Conservation (phyloP, 2,888 invertebrate genomes). For the Blera fallax region DNA sequence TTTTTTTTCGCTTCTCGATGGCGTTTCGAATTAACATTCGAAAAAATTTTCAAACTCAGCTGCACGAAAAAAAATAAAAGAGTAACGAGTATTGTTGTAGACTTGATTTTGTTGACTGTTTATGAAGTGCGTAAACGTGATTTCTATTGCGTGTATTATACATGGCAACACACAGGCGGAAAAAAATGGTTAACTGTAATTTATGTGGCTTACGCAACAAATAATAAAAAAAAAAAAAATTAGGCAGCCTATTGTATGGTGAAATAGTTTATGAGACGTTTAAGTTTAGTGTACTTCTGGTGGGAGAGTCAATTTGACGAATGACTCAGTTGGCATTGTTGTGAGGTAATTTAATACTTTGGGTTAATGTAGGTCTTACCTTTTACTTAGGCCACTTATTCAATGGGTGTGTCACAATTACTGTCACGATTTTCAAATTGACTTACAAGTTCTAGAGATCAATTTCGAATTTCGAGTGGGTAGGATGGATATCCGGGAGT, state of each 20-base stretch:
- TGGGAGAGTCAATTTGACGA: conserved; percentile 35
- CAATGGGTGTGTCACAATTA: conserved; percentile 30
- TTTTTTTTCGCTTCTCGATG: background rate
- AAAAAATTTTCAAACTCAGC: conserved; percentile 27
- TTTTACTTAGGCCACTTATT: conserved; percentile 11
- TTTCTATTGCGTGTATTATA: conserved; percentile 34
- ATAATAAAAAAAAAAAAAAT: conserved; percentile 12
- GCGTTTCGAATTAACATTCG: conserved; percentile 26
- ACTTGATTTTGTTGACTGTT: conserved; percentile 20
- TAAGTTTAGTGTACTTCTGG: conserved; percentile 27
- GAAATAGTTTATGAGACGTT: conserved; percentile 58
- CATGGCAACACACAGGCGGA: background rate
- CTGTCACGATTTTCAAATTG: conserved; percentile 9
- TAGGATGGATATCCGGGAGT: background rate
- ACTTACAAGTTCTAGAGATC: background rate
- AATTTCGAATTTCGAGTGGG: too few species aligned
- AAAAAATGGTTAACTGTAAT: conserved; percentile 60
- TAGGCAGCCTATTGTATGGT: conserved; percentile 46
- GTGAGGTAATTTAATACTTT: conserved; percentile 32
- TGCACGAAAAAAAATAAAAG: background rate
- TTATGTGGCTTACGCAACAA: conserved; percentile 57
- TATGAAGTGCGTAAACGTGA: conserved; percentile 62
- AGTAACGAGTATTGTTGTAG: conserved; percentile 42
- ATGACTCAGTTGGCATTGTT: conserved; percentile 60
- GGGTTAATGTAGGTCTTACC: conserved; percentile 12